These are phyloP conservation scores for Selene dorsalis DNA, from an alignment of 2,797 vertebrate species.

Conservation along the genomic window DNA sequence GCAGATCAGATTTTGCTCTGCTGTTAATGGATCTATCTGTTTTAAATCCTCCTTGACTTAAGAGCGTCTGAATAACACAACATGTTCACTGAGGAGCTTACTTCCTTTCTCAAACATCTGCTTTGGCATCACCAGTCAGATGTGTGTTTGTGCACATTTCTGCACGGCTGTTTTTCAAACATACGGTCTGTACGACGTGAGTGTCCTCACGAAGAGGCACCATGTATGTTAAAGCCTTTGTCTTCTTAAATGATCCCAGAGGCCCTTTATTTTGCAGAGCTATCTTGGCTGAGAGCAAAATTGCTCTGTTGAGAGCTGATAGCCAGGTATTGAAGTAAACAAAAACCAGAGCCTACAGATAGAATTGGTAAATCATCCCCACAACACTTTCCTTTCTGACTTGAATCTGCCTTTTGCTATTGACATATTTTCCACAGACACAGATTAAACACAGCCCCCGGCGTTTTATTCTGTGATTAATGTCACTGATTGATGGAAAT, in stretches of 20 bases:
- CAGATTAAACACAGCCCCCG: slow-evolving; percentile 34
- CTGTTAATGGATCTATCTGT: slow-evolving; percentile 29
- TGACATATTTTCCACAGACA: slow-evolving; percentile 22
- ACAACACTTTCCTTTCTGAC: slow-evolving; percentile 6
- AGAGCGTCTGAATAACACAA: background rate
- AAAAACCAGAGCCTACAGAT: slow-evolving; percentile 43
- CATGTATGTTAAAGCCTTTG: slow-evolving; percentile 18
- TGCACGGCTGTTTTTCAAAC: background rate
- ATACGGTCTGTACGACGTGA: background rate
- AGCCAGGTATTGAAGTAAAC: slow-evolving; percentile 34
- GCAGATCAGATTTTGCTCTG: slow-evolving; percentile 12
- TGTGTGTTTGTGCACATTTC: background rate
- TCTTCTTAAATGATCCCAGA: slow-evolving; percentile 15
- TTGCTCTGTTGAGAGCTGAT: slow-evolving; percentile 41
- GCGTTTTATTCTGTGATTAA: slow-evolving; percentile 4
- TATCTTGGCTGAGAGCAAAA: slow-evolving; percentile 22
- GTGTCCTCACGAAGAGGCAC: slow-evolving; percentile 1
- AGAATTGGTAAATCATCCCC: slow-evolving; percentile 32
- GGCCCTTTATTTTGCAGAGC: slow-evolving; percentile 13
- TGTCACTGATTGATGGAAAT: background rate
- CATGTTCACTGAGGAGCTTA: background rate
- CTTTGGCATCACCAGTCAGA: background rate
- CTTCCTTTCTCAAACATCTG: background rate
- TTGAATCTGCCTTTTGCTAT: slow-evolving; percentile 2
- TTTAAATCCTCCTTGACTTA: slow-evolving; percentile 10